These are phyloP conservation scores for Herpetotheres cachinnans DNA, from an alignment of 2,113 vertebrate genomes.

Conservation along the genomic window DNA sequence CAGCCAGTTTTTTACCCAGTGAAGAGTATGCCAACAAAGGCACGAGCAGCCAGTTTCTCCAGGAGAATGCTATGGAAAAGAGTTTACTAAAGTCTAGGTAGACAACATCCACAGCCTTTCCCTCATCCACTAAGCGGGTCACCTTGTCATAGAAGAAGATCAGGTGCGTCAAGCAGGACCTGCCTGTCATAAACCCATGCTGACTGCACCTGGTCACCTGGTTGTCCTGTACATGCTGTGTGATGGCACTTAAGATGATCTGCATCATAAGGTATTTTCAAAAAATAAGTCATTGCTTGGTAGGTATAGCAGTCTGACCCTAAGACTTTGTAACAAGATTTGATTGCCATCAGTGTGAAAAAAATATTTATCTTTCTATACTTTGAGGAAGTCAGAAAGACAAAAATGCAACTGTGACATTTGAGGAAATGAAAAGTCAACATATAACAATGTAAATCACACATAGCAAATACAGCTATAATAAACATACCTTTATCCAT, in stretches of 20 bases:
- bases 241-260: neutral
- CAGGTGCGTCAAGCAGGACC: neutral
- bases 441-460: conserved; percentile 68
- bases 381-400: conserved; percentile 44
- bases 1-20: neutral
- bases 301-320: neutral
- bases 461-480: conserved; percentile 63
- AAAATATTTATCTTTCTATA: conserved; percentile 59
- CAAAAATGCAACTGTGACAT: conserved; percentile 62
- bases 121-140: neutral
- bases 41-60: neutral
- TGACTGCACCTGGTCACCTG: neutral
- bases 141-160: neutral
- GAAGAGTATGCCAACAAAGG: neutral
- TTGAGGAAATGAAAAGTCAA: conserved; percentile 66
- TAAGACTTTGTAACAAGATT: neutral
- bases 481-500: conserved; percentile 69
- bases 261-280: neutral
- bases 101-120: neutral
- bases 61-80: neutral
- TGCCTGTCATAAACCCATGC: neutral
- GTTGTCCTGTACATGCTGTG: neutral
- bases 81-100: neutral
- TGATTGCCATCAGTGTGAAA: conserved; percentile 39
- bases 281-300: neutral